Evolutionary conservation across 2,797 vertebrate species (phyloP).

Genomic region (Neoniphon sammara): DNA sequence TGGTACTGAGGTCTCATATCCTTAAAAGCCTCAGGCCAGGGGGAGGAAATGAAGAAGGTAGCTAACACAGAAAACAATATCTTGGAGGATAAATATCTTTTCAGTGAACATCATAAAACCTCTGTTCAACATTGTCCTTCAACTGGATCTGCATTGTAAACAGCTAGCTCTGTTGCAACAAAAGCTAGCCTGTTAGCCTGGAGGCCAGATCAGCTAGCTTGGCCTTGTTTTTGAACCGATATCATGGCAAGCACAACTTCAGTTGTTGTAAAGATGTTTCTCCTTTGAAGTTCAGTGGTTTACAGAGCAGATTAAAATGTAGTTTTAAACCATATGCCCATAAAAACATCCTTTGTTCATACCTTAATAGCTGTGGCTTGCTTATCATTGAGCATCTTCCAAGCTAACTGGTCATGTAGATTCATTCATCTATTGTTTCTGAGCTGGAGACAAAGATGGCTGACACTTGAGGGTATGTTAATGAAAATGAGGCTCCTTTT

Average conservation of each 20-base stretch:
- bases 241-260: not conserved
- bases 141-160: slow-evolving; percentile 12
- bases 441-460: too few relatives aligned
- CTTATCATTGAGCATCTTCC: too few relatives aligned
- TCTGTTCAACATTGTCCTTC: slow-evolving; percentile 40
- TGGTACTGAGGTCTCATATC: slow-evolving; percentile 15
- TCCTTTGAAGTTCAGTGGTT: not conserved
- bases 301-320: too few relatives aligned
- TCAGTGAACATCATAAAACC: slow-evolving; percentile 30
- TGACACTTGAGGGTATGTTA: too few relatives aligned
- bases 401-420: too few relatives aligned
- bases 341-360: too few relatives aligned
- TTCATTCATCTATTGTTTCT: too few relatives aligned
- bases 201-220: not conserved
- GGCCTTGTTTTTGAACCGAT: not conserved
- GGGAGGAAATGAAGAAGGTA: slow-evolving; percentile 61
- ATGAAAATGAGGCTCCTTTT: too few relatives aligned
- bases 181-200: slow-evolving; percentile 31
- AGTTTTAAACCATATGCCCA: too few relatives aligned
- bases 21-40: slow-evolving; percentile 33
- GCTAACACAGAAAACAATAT: slow-evolving; percentile 47
- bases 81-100: slow-evolving; percentile 20
- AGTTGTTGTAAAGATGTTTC: not conserved
- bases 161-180: slow-evolving; percentile 1
- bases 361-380: too few relatives aligned